Conservation (phyloP, 35 echinoderm and acorn worm species). For the Eucidaris tribuloides region DNA sequence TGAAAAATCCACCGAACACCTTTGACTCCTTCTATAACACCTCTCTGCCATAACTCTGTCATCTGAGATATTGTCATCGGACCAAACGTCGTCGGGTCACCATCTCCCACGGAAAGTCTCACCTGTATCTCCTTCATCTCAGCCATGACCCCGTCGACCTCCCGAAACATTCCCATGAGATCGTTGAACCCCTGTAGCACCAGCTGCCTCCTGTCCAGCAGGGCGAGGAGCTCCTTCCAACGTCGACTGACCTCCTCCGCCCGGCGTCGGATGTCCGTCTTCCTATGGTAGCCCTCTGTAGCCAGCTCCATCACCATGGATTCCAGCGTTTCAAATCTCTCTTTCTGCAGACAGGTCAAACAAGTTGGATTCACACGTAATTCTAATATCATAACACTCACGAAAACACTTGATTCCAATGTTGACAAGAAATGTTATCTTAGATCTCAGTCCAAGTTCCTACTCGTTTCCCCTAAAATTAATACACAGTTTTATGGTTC, state of each 20-base stretch:
- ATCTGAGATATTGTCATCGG: no score
- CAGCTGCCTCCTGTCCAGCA: constrained; percentile 66
- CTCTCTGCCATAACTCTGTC: no score
- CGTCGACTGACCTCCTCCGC: constrained; percentile 65
- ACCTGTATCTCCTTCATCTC: constrained; percentile 93
- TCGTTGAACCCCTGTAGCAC: constrained; percentile 76
- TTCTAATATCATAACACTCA: no score
- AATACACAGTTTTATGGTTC: no score
- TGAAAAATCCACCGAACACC: no score
- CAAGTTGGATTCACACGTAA: no score
- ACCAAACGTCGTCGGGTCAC: no score
- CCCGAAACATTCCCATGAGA: constrained; percentile 87
- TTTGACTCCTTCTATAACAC: no score
- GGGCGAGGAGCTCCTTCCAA: constrained; percentile 71
- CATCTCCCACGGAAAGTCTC: background rate
- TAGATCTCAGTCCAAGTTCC: no score
- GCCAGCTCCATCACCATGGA: constrained; percentile 82
- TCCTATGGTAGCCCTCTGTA: constrained; percentile 59
- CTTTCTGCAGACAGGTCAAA: constrained; percentile 65
- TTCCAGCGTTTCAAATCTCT: constrained; percentile 71
- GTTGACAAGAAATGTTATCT: no score
- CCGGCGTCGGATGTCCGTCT: constrained; percentile 7
- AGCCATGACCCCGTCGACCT: constrained; percentile 71
- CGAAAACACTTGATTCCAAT: no score
- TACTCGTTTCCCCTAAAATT: no score